These are phyloP conservation scores for Yoshiicerus persimilis DNA, from an alignment of 1,140 invertebrate species.

Conservation along the genomic window DNA sequence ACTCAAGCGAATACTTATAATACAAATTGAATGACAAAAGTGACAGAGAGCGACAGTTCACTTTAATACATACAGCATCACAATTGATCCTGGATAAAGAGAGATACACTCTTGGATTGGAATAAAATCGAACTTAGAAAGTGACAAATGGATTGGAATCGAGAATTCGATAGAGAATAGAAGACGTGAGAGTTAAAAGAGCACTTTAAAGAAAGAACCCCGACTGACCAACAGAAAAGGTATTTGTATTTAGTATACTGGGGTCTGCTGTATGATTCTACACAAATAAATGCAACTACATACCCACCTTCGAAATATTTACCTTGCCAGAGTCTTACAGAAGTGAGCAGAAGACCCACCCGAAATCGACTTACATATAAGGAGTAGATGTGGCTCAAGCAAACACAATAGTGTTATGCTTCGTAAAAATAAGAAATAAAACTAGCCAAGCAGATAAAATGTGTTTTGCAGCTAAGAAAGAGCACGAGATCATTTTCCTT, in stretches of 20 bases:
- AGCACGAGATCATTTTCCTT: not conserved
- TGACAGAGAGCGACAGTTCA: not conserved
- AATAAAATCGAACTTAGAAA: not conserved
- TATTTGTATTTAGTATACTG: too few species aligned
- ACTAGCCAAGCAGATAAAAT: not conserved
- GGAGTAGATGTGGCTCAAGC: not conserved
- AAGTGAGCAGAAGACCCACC: not conserved
- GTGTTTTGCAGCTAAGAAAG: not conserved
- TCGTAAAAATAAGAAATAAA: not conserved
- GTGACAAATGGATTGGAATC: slow-evolving; percentile 40
- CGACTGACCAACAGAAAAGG: not conserved
- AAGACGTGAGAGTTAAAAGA: not conserved
- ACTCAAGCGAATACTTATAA: not conserved
- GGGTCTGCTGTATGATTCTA: not conserved
- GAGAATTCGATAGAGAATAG: not conserved
- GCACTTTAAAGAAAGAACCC: not conserved
- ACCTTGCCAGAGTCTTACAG: not conserved
- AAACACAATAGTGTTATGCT: too few species aligned
- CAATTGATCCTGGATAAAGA: not conserved
- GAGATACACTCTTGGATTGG: not conserved
- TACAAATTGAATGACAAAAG: not conserved
- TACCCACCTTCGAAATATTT: not conserved
- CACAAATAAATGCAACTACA: not conserved
- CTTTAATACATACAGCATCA: not conserved
- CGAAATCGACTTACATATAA: not conserved